Conservation (phyloP, 2,113 vertebrate genomes). For the Illadopsis cleaveri region DNA sequence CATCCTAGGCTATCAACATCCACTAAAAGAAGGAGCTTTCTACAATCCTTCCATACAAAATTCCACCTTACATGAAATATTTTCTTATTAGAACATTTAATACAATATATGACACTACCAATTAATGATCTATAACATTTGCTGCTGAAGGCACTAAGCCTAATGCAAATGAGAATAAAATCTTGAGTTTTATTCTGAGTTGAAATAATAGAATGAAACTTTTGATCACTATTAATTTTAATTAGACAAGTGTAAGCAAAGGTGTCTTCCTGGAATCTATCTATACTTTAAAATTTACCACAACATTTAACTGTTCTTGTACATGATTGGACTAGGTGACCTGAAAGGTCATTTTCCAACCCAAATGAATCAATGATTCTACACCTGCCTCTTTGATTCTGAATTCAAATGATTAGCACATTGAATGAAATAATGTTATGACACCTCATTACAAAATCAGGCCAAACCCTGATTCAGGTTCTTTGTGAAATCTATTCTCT, state of each 20-base stretch:
- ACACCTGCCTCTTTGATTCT: neutral
- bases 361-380: neutral
- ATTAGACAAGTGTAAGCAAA: neutral
- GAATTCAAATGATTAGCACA: neutral
- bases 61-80: neutral
- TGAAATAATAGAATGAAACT: neutral
- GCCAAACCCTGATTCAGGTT: neutral
- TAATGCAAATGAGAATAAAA: neutral
- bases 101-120: neutral
- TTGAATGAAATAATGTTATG: neutral
- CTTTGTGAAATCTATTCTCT: neutral
- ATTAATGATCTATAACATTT: neutral
- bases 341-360: neutral
- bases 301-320: neutral
- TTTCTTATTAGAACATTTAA: neutral
- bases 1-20: neutral
- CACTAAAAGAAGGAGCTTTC: neutral
- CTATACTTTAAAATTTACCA: neutral
- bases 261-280: neutral
- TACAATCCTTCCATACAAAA: neutral
- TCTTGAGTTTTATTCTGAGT: neutral
- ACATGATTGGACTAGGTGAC: accelerated
- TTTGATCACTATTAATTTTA: neutral
- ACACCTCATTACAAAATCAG: neutral
- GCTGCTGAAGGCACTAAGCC: neutral